A percentile compares a stretch with the other conserved stretches of the same genome.
phyloP scores from a whole-genome alignment of 2,113 vertebrate genomes.

The Labeo rohita region DNA sequence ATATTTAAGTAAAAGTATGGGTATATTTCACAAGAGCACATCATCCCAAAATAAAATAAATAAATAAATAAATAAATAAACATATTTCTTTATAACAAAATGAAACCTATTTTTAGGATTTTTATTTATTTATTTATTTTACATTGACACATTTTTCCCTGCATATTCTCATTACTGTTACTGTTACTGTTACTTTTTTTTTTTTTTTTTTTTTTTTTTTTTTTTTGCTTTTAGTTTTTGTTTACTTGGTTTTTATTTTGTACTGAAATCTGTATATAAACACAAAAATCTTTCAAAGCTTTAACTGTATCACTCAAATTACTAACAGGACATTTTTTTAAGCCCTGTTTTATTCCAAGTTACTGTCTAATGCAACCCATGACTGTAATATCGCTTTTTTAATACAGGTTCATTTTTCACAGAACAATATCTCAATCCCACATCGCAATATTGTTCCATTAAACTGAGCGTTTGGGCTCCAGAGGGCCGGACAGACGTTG shows the following conservation, averaged over 20 bases:
- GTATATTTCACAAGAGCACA: neutral
- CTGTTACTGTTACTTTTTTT: neutral
- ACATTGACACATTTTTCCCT: neutral
- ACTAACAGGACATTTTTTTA: neutral
- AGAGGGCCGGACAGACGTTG: neutral
- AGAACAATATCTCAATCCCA: constrained; percentile 2
- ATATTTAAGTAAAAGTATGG: neutral
- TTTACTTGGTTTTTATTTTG: no score
- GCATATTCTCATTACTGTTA: neutral
- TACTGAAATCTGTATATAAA: no score
- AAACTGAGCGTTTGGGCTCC: constrained; percentile 4
- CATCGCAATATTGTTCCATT: neutral
- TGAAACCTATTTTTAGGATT: neutral
- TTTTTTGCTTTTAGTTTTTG: no score
- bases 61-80: neutral
- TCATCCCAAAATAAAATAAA: neutral
- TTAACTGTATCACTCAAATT: neutral
- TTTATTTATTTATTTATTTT: no score
- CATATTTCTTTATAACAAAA: neutral
- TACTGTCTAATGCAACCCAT: neutral
- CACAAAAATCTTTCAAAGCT: neutral
- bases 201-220: no score
- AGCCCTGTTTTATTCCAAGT: neutral
- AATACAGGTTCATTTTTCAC: neutral
- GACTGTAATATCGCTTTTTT: neutral